A percentile compares a stretch with the other conserved stretches of the same genome.
Evolutionary conservation across 2,888 invertebrate species (phyloP).

Genomic region (Drosophila nr. perissopoda): DNA sequence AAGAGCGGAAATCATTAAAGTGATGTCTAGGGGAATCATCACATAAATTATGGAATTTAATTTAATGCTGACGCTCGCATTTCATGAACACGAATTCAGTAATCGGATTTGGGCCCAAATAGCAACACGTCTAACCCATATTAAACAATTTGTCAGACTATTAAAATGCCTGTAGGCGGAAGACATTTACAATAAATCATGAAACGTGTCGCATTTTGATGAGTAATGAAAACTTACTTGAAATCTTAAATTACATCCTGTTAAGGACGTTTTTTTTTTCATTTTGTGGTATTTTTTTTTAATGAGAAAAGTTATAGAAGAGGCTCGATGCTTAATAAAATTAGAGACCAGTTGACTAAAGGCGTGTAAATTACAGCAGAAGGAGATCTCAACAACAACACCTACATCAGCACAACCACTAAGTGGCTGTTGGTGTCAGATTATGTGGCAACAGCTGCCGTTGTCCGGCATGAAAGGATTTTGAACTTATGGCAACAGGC

Average conservation of each 20-base stretch:
- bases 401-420: neutral
- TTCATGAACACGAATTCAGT: constrained; percentile 12
- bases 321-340: constrained; percentile 45
- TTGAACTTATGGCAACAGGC: constrained; percentile 42
- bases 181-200: constrained; percentile 34
- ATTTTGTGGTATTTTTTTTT: constrained; percentile 17
- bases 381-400: neutral
- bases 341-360: constrained; percentile 43
- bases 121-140: constrained; percentile 16
- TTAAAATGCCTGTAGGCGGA: constrained; percentile 26
- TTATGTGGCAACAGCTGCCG: constrained; percentile 68
- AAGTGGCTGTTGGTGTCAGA: constrained; percentile 25
- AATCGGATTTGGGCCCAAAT: constrained; percentile 23
- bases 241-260: constrained; percentile 4
- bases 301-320: constrained; percentile 22
- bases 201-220: constrained; percentile 15
- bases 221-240: constrained; percentile 8
- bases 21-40: neutral
- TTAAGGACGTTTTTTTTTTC: neutral
- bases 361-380: constrained; percentile 20
- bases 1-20: neutral
- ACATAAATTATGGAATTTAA: constrained; percentile 24
- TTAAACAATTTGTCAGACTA: constrained; percentile 30
- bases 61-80: constrained; percentile 19
- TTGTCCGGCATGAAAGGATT: constrained; percentile 59